Evolutionary conservation across 64 coral and sea anemone species (phyloP), one percentile per base, ranked within the genome.

Genomic region (Trachythela sp.): DNA sequence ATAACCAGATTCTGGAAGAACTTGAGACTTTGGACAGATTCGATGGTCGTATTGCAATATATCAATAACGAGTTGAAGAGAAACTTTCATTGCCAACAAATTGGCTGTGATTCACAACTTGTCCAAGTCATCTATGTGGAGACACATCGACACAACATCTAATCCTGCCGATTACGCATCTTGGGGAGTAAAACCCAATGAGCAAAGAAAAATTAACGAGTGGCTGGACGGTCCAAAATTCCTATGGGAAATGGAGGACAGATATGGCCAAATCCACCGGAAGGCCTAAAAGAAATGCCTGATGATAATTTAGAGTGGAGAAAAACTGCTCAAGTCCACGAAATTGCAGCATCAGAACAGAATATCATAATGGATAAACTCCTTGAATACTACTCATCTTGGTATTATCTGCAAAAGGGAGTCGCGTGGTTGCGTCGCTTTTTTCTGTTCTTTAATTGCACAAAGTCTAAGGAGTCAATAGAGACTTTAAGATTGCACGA

Each of bases 391-490:
- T 84, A 34, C 64, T 85, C 90, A 84, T 92, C 87, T 9, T 94
- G 90, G 90, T 33, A 26, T 80, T 17, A 4, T 9, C 9, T 94
- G 36, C 93, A 94, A 84, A 80, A 84, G n/a, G 70, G 17, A 33
- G 84, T 94, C 48, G 93, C 84, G 9, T 92, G 93, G 90, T 34
- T 94, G 70, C 8, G 54, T 42, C 84, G 90, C 13, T 92, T 94
- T 89, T 86, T 90, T 54, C 15, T 11, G 27, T 92, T 90, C 77
- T 22, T 94, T n/a, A n/a, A n/a, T n/a, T n/a, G n/a, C n/a, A n/a
- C n/a, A n/a, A n/a, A n/a, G n/a, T n/a, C n/a, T n/a, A n/a, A n/a
- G n/a, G n/a, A n/a, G n/a, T n/a, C n/a, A n/a, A n/a, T n/a, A n/a
- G 0, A 43, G 33, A n/a, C 60, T 88, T 33, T 58, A 88, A 31